These are phyloP conservation scores for Cyanistes caeruleus DNA, from an alignment of 2,113 vertebrate genomes.

Conservation along the genomic window DNA sequence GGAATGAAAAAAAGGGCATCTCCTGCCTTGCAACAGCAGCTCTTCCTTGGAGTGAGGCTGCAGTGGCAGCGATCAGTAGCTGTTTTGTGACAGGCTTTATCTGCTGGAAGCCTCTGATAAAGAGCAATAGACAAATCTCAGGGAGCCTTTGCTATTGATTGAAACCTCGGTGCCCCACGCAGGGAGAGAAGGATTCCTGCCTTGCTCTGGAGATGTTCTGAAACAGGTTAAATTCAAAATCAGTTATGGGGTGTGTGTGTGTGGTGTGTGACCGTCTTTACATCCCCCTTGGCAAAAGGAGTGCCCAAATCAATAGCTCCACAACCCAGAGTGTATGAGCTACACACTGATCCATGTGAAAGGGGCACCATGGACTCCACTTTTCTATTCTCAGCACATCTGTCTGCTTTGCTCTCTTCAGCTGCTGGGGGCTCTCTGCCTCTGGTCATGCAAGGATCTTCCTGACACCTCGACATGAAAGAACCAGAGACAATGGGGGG, in stretches of 20 bases:
- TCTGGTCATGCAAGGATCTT: neutral
- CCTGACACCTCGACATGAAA: neutral
- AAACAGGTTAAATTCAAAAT: neutral
- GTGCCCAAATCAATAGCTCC: neutral
- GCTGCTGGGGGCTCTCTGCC: neutral
- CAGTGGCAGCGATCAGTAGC: neutral
- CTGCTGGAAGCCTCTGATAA: conserved; percentile 9
- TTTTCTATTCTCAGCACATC: neutral
- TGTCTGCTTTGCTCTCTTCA: neutral
- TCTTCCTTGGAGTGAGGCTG: neutral
- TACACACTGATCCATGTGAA: neutral
- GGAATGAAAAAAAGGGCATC: neutral
- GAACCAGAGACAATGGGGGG: neutral
- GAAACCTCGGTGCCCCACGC: neutral
- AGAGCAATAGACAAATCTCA: neutral
- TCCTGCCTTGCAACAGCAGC: neutral
- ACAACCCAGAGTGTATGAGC: neutral
- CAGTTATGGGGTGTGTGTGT: fast-evolving
- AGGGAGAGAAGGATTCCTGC: neutral
- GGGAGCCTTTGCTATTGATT: neutral
- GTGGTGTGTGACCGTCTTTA: neutral
- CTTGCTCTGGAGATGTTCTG: neutral
- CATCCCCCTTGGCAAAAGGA: neutral
- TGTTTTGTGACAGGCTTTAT: neutral
- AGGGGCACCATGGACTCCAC: neutral